Conservation (phyloP, 2,113 vertebrate genomes). For the Cathartes aura region DNA sequence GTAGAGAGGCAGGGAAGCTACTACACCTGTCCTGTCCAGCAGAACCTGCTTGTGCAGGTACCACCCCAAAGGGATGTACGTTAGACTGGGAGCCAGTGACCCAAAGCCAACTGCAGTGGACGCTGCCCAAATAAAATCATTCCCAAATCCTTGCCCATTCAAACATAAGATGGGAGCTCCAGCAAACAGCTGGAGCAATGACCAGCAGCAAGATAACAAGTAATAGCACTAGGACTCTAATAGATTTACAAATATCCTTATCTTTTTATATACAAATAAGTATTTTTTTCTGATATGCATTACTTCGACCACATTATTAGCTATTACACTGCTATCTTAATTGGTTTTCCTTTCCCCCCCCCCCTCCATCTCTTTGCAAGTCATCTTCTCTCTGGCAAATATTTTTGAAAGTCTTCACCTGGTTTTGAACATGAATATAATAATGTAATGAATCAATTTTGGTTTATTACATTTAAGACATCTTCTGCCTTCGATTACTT, state of each 20-base stretch:
- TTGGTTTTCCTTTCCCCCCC: not conserved
- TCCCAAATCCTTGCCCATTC: not conserved
- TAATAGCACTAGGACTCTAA: not conserved
- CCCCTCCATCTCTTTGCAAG: not conserved
- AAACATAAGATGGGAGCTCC: not conserved
- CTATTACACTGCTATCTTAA: not conserved
- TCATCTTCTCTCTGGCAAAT: not conserved
- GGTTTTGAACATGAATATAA: not conserved
- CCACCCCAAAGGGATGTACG: too few species aligned
- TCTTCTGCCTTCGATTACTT: not conserved
- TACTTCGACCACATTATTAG: not conserved
- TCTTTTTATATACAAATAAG: not conserved
- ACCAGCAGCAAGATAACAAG: not conserved
- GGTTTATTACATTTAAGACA: not conserved
- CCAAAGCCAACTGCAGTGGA: not conserved
- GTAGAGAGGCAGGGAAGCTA: not conserved
- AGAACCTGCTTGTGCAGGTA: not conserved
- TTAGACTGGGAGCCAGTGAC: not conserved
- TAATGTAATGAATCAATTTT: not conserved
- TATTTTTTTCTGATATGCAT: not conserved
- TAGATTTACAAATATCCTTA: not conserved
- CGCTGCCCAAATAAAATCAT: not conserved
- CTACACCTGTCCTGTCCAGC: not conserved
- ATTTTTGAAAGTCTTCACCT: not conserved
- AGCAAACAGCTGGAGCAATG: not conserved